Evolutionary conservation across 2,797 vertebrate species (phyloP).

Genomic region (Typhlichthys subterraneus): DNA sequence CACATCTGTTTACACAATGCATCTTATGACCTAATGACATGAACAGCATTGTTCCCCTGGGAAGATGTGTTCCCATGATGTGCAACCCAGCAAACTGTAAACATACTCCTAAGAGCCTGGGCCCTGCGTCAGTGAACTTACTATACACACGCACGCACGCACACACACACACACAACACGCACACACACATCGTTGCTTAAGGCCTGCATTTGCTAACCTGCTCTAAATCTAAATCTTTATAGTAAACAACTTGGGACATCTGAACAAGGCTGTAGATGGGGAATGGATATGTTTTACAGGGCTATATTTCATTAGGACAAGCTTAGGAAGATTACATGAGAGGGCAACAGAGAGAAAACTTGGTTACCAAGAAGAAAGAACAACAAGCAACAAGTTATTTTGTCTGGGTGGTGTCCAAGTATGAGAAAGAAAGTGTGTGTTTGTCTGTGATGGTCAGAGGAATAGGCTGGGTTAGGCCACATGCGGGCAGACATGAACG

Average conservation of each 20-base stretch:
- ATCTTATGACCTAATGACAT: conserved; percentile 71
- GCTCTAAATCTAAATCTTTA: conserved; percentile 79
- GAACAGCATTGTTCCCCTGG: conserved; percentile 70
- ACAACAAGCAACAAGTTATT: conserved; percentile 80
- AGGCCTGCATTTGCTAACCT: conserved; percentile 71
- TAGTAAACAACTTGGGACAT: conserved; percentile 79
- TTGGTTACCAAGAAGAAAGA: conserved; percentile 70
- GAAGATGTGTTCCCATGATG: conserved; percentile 58
- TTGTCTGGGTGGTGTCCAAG: conserved; percentile 72
- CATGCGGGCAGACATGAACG: neutral
- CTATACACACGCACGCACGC: neutral
- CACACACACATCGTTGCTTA: conserved; percentile 33
- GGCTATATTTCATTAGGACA: conserved; percentile 70
- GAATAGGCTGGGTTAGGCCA: conserved; percentile 27
- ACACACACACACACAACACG: conserved; percentile 20
- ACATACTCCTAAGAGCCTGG: conserved; percentile 61
- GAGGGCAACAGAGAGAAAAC: conserved; percentile 39
- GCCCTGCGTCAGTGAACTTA: conserved; percentile 40
- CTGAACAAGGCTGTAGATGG: conserved; percentile 69
- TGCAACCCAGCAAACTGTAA: conserved; percentile 65
- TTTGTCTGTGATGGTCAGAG: conserved; percentile 42
- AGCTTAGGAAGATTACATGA: conserved; percentile 64
- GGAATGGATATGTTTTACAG: conserved; percentile 74
- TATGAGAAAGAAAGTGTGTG: conserved; percentile 34
- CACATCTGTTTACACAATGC: conserved; percentile 69